phyloP scores from a whole-genome alignment of 2,888 invertebrate genomes.

The Drosophila mulleri region DNA sequence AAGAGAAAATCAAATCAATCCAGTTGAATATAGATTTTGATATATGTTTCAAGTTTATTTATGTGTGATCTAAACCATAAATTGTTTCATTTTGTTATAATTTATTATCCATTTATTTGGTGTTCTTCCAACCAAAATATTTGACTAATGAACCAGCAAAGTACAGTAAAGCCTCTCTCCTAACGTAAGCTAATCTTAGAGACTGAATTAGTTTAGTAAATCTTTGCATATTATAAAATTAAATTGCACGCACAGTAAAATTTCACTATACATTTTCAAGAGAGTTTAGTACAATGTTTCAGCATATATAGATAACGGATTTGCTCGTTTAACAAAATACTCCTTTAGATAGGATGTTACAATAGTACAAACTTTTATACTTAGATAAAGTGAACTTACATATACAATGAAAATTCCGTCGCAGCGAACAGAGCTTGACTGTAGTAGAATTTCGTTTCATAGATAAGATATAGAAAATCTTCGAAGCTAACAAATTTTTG shows the following conservation, averaged over 20 bases:
- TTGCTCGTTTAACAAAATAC: neutral
- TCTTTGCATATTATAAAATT: neutral
- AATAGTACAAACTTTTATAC: neutral
- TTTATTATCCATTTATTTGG: constrained; percentile 14
- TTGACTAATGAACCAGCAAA: constrained; percentile 9
- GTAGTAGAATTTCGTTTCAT: neutral
- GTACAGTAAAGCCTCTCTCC: constrained; percentile 7
- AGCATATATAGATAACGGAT: neutral
- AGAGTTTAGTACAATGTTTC: neutral
- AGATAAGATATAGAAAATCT: neutral
- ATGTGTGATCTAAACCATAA: neutral
- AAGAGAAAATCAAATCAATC: constrained; percentile 19
- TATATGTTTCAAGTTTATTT: constrained; percentile 26
- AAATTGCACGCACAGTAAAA: neutral
- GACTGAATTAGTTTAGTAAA: neutral
- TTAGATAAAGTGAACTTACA: neutral
- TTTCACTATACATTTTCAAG: too few species aligned
- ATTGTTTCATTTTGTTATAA: neutral
- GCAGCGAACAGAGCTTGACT: neutral
- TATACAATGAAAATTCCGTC: neutral
- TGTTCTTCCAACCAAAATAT: neutral
- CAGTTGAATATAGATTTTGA: constrained; percentile 6
- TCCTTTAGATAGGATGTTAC: neutral
- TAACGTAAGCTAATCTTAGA: constrained; percentile 5
- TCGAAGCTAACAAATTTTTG: neutral